A percentile compares a stretch with the other conserved stretches of the same genome.
These are phyloP conservation scores for Orthosia cruda DNA, from an alignment of 2,888 invertebrate genomes.

Conservation along the genomic window DNA sequence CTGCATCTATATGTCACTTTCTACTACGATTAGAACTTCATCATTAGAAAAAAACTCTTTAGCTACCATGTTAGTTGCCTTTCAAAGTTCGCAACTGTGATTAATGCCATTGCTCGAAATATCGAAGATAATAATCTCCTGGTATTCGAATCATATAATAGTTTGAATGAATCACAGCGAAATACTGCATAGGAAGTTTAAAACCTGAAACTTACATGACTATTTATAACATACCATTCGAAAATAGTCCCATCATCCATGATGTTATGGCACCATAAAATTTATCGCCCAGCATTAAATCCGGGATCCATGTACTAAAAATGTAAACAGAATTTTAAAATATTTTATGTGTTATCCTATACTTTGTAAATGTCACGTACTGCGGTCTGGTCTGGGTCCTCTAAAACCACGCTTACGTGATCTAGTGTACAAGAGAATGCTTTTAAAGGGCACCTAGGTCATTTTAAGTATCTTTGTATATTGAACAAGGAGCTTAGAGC, in stretches of 20 bases:
- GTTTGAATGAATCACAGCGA: neutral
- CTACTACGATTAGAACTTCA: too few relatives aligned
- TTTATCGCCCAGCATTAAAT: slow-evolving; percentile 35
- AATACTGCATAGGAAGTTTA: neutral
- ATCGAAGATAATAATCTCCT: too few relatives aligned
- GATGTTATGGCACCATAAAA: slow-evolving; percentile 17
- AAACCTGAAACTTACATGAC: neutral
- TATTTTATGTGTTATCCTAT: slow-evolving; percentile 22
- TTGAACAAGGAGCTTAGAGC: neutral
- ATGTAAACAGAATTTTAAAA: slow-evolving; percentile 40
- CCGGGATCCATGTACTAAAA: slow-evolving; percentile 11
- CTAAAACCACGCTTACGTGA: slow-evolving; percentile 41
- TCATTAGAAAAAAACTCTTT: too few relatives aligned
- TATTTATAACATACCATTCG: neutral
- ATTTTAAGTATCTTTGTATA: slow-evolving; percentile 34
- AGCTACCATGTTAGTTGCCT: too few relatives aligned
- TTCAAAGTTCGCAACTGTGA: too few relatives aligned
- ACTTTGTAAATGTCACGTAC: slow-evolving; percentile 47
- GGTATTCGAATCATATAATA: too few relatives aligned
- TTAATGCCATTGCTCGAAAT: too few relatives aligned
- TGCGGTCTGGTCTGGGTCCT: slow-evolving; percentile 19
- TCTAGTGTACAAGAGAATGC: slow-evolving; percentile 60
- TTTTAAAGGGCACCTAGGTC: slow-evolving; percentile 48
- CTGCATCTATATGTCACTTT: too few relatives aligned
- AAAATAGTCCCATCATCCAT: slow-evolving; percentile 9